Evolutionary conservation across 2,888 invertebrate genomes (phyloP).

Genomic region (Thymelicus sylvestris): DNA sequence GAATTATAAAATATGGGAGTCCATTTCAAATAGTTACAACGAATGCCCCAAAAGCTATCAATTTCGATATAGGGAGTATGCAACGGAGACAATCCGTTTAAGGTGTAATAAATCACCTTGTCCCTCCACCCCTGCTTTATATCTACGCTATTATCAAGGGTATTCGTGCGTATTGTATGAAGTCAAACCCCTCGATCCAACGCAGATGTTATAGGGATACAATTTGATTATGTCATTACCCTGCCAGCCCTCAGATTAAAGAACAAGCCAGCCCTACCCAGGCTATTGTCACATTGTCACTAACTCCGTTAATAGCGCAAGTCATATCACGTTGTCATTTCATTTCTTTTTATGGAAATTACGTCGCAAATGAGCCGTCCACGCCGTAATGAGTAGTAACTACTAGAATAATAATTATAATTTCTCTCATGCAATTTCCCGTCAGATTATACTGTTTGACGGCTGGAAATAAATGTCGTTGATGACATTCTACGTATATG

Average conservation of each 20-base stretch:
- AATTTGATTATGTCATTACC: slow-evolving; percentile 75
- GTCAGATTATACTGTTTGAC: neutral
- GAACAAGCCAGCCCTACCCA: slow-evolving; percentile 46
- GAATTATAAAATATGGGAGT: slow-evolving; percentile 24
- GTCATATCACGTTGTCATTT: slow-evolving; percentile 59
- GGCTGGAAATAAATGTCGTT: neutral
- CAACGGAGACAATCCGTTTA: slow-evolving; percentile 72
- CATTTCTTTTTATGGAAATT: slow-evolving; percentile 22
- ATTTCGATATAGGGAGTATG: slow-evolving; percentile 55
- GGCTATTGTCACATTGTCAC: slow-evolving; percentile 48
- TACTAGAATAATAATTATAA: neutral
- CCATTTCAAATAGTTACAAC: slow-evolving; percentile 29
- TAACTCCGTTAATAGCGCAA: slow-evolving; percentile 54
- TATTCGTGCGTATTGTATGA: slow-evolving; percentile 65
- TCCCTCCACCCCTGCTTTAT: slow-evolving; percentile 53
- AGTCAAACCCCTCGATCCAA: slow-evolving; percentile 46
- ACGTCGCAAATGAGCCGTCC: slow-evolving; percentile 5
- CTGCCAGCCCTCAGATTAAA: slow-evolving; percentile 48
- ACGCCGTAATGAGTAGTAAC: slow-evolving; percentile 8
- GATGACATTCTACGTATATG: neutral
- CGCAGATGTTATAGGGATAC: slow-evolving; percentile 62
- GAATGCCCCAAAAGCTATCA: slow-evolving; percentile 22
- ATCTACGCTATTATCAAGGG: slow-evolving; percentile 69
- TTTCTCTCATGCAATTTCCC: neutral
- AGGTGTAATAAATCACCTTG: slow-evolving; percentile 76